Percentiles rank a stretch among this genome's conserved stretches.
These are phyloP conservation scores for Miniopterus natalensis DNA, from an alignment of 2,113 vertebrate species.

Conservation along the genomic window DNA sequence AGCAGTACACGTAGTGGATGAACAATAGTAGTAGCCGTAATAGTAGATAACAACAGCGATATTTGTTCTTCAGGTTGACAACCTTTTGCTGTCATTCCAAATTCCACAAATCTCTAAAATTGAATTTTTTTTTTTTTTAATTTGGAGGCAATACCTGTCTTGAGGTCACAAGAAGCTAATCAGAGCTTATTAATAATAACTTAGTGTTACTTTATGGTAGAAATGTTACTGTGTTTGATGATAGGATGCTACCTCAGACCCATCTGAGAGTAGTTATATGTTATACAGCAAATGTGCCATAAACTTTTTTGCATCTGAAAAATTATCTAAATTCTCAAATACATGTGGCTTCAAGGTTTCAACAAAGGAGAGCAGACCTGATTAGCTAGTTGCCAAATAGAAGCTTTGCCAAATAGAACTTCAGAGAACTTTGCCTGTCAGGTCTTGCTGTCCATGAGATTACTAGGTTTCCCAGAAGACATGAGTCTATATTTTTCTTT, in stretches of 20 bases:
- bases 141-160: background rate
- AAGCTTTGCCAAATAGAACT: slow-evolving; percentile 22
- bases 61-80: background rate
- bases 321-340: background rate
- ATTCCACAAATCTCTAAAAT: background rate
- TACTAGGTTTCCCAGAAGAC: background rate
- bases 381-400: background rate
- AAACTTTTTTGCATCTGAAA: background rate
- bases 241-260: background rate
- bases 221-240: slow-evolving; percentile 42
- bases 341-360: background rate
- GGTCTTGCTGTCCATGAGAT: background rate
- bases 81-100: background rate
- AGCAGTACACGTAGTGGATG: background rate
- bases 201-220: background rate
- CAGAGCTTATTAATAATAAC: background rate
- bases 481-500: background rate
- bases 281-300: background rate
- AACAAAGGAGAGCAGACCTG: background rate
- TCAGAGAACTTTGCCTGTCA: background rate
- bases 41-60: background rate
- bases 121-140: background rate
- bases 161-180: background rate
- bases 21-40: background rate
- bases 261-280: background rate